Evolutionary conservation across 2,113 vertebrate species (phyloP), one percentile per base, ranked within the genome.

Genomic region (Sarotherodon lohbergeri): DNA sequence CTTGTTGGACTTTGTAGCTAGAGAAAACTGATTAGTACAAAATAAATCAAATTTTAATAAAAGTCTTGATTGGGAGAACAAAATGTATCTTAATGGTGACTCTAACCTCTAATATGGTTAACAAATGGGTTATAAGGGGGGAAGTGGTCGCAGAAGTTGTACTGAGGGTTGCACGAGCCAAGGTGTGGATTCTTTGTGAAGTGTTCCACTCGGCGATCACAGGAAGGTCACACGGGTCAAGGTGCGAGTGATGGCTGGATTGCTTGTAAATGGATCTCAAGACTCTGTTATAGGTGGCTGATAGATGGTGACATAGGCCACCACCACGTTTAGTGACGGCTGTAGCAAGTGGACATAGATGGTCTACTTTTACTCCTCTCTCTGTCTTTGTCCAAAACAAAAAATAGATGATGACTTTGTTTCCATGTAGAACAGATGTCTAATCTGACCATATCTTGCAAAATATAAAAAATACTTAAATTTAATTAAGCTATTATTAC

Each of bases 81-180:
- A 63, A 34, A 63, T 63, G 32, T 63, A 11, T 34, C 59, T 34
- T 34, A 34, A 63, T 16, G 2, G 59, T 0, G 3, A 63, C 59
- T 63, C 2, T 63, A 63, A 19, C 59, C 59, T 63, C 29, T 34
- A 11, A 19, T 63, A 63, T 63, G 34, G 59, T 19, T 63, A 19
- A 6, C 16, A 3, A 63, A 34, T 63, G 59, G 59, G 29, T 34
- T 19, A 63, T 19, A 63, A 29, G 55, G 13, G 24, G 55, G 24
- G 7, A 27, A 57, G 29, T 63, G 59, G 29, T 34, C 0, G 2
- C 3, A 6, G 0, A 34, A 6, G 5, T 3, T 34, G 0, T 19
- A 63, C 29, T 63, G 29, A 63, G 9, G 59, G 59, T 63, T 63
- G 29, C 29, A 63, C 16, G 3, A 63, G 16, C 16, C 29, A 19